phyloP scores from a whole-genome alignment of 2,797 vertebrate species.

The Peromyscus eremicus region DNA sequence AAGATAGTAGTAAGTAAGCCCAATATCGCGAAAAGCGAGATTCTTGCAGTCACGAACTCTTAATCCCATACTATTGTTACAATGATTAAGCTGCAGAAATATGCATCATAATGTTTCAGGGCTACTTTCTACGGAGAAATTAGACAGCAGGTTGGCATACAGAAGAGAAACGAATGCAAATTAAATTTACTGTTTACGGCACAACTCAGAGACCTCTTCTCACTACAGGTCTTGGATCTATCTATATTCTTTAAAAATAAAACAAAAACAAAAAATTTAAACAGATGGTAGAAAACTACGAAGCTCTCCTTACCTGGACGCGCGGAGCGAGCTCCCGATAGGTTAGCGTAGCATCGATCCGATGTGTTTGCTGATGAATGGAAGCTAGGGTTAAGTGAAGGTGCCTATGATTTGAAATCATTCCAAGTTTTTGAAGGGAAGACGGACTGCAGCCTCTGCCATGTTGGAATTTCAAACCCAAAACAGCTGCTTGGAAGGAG shows the following conservation, averaged over 20 bases:
- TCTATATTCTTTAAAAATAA: constrained; percentile 82
- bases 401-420: constrained; percentile 96
- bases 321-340: constrained; percentile 90
- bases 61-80: constrained; percentile 90
- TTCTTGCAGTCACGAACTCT: constrained; percentile 88
- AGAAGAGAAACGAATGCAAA: constrained; percentile 78
- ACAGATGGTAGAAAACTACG: constrained; percentile 80
- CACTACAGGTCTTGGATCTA: constrained; percentile 71
- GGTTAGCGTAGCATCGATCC: constrained; percentile 95
- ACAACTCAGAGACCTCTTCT: constrained; percentile 78
- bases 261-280: constrained; percentile 85
- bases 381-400: constrained; percentile 92
- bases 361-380: constrained; percentile 91
- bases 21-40: constrained; percentile 82
- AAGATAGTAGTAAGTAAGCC: constrained; percentile 84
- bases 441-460: constrained; percentile 99
- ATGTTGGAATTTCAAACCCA: constrained; percentile 99
- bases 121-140: constrained; percentile 87
- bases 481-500: constrained; percentile 97
- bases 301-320: constrained; percentile 94
- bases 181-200: constrained; percentile 81
- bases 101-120: constrained; percentile 85
- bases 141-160: constrained; percentile 84
- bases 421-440: constrained; percentile 98
- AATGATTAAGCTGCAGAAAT: constrained; percentile 87